A percentile compares a stretch with the other conserved stretches of the same genome.
These are phyloP conservation scores for Rhysida immarginata DNA, from an alignment of 1,140 invertebrate species.

Conservation along the genomic window DNA sequence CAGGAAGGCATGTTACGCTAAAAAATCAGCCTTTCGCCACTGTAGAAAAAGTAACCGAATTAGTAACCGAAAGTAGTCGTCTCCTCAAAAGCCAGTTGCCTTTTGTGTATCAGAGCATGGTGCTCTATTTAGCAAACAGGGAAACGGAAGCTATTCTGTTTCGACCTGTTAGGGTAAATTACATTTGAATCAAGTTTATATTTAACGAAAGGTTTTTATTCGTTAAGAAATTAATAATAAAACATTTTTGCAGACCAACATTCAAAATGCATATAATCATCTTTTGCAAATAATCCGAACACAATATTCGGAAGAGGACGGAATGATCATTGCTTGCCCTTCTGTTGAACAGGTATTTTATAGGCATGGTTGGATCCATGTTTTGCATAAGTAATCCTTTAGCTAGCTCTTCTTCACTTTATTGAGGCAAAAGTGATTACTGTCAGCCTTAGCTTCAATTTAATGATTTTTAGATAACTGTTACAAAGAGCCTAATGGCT, in stretches of 20 bases:
- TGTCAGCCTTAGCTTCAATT: too few species aligned
- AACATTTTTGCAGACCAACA: neutral
- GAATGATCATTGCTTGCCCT: neutral
- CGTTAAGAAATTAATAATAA: neutral
- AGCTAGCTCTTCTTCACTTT: too few species aligned
- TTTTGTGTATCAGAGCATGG: conserved; percentile 69
- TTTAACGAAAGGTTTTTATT: neutral
- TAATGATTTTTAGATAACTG: too few species aligned
- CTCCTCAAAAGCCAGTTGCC: conserved; percentile 64
- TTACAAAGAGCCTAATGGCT: too few species aligned
- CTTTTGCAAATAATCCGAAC: neutral
- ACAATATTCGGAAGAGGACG: neutral
- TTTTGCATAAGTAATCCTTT: too few species aligned
- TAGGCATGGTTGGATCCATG: too few species aligned
- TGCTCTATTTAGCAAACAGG: conserved; percentile 85
- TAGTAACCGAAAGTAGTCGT: conserved; percentile 36
- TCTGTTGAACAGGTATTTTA: neutral
- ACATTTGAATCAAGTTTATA: neutral
- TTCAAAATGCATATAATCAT: neutral
- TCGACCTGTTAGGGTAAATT: conserved; percentile 61
- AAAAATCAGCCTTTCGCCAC: conserved; percentile 34
- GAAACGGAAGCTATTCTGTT: conserved; percentile 94
- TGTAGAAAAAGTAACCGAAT: conserved; percentile 30
- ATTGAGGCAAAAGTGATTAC: too few species aligned
- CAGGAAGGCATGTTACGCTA: conserved; percentile 22